phyloP scores from a whole-genome alignment of 2,888 invertebrate species.

The Zaprionus obscuricornis region DNA sequence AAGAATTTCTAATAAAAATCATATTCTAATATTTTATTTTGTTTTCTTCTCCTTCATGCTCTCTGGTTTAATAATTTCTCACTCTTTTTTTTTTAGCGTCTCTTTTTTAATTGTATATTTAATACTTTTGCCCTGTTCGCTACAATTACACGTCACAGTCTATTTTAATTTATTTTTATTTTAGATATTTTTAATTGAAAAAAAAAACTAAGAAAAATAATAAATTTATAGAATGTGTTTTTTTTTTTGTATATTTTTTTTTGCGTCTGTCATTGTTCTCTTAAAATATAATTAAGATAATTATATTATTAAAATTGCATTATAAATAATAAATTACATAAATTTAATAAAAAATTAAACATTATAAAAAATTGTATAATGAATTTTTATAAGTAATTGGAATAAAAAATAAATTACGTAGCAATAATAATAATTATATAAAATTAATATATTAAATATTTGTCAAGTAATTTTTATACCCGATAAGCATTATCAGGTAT shows the following conservation, averaged over 20 bases:
- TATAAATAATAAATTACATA: slow-evolving; percentile 33
- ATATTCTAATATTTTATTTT: slow-evolving; percentile 26
- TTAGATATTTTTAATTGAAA: slow-evolving; percentile 23
- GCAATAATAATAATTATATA: slow-evolving; percentile 47
- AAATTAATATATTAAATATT: slow-evolving; percentile 11
- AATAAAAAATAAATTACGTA: slow-evolving; percentile 8
- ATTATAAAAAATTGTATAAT: slow-evolving; percentile 19
- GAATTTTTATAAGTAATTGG: background rate
- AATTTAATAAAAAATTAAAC: slow-evolving; percentile 26
- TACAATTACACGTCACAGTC: slow-evolving; percentile 64
- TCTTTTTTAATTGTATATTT: slow-evolving; percentile 36
- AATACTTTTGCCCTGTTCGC: slow-evolving; percentile 66
- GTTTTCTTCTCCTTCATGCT: too few species aligned
- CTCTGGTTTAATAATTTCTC: too few species aligned
- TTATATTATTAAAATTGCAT: slow-evolving; percentile 29
- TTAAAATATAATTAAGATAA: background rate
- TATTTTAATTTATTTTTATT: slow-evolving; percentile 27
- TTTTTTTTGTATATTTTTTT: background rate
- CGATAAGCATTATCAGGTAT: too few species aligned
- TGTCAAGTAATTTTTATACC: slow-evolving; percentile 14
- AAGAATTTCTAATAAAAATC: slow-evolving; percentile 64
- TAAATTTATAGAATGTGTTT: slow-evolving; percentile 3
- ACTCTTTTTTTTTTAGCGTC: slow-evolving; percentile 23
- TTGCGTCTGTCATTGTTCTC: background rate
- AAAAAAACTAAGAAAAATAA: slow-evolving; percentile 13